Evolutionary conservation across 2,888 invertebrate species (phyloP), one percentile per base, ranked within the genome.

Genomic region (Petrolisthes cinctipes): DNA sequence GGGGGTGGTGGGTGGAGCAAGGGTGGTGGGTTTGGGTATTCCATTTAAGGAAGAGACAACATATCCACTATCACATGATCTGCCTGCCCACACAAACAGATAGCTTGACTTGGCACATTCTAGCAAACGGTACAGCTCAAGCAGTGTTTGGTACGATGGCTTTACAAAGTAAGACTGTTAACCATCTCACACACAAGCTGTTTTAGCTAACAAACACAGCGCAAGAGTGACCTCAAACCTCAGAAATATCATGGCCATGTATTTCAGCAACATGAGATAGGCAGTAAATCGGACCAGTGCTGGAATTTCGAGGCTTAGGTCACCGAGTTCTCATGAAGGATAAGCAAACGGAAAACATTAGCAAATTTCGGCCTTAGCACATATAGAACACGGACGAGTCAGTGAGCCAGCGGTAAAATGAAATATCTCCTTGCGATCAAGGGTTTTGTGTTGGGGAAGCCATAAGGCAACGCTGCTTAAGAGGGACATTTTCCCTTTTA

Each of bases 101-200:
- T 71, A 80, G n/a, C 20, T 71, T 83, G 37, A 83, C 86, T 71
- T 71, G 71, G 17, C 71, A 71, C 71, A 71, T n/a, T 71, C 71
- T 71, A 71, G 71, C 71, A 71, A n/a, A 71, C 71, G 71, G 17
- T 20, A 71, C 86, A 86, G 83, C 73, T 86, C 57, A 86, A 83
- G 86, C 86, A 86, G 83, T 57, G 73, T 84, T 88, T 71, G 78
- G 20, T 6, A 17, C 14, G 80, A 84, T 61, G 80, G 83, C 76
- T 88, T 57, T 75, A 84, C 79, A 86, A 68, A 56, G 23, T 57
- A 85, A 68, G 73, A 68, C 68, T 53, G 73, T 86, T 79, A 82
- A 79, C 83, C 73, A 79, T 83, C 83, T 86, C 86, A 86, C 86
- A 85, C 85, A 79, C 83, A 86, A 86, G 83, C 86, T 73, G 76